These are phyloP conservation scores for Enhydra lutris DNA, from an alignment of 2,113 vertebrate species.

Conservation along the genomic window DNA sequence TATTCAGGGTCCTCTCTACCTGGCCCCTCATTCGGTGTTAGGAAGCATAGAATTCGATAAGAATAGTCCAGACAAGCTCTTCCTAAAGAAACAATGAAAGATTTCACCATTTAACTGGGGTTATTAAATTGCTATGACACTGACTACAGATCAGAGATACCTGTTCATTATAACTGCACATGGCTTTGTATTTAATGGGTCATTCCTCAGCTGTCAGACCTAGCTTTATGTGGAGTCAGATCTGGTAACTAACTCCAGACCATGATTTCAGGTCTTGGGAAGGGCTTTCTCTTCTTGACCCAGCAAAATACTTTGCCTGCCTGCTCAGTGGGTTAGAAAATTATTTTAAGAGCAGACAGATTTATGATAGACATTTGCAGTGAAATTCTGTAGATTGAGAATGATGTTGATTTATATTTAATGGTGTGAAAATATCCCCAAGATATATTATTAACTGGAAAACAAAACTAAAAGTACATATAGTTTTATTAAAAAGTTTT, in stretches of 20 bases:
- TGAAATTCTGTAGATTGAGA: background rate
- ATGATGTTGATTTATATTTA: conserved; percentile 29
- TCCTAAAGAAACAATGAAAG: background rate
- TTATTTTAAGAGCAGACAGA: conserved; percentile 41
- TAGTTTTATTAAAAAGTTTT: background rate
- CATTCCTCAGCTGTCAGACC: background rate
- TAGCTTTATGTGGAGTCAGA: background rate
- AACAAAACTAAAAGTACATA: background rate
- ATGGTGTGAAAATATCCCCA: background rate
- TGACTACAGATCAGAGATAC: background rate
- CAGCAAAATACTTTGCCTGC: background rate
- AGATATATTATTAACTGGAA: background rate
- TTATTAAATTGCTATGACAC: background rate
- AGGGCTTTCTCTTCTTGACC: background rate
- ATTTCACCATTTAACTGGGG: background rate
- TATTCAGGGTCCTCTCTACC: background rate
- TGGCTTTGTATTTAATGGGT: background rate
- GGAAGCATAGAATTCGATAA: background rate
- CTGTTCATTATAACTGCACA: background rate
- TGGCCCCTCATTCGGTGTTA: background rate
- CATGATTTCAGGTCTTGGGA: background rate
- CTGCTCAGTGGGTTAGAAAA: conserved; percentile 41
- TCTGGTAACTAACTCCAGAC: background rate
- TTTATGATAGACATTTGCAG: background rate
- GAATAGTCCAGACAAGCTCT: background rate